phyloP scores from a whole-genome alignment of 2,888 invertebrate species.

The Monochamus alternatus region DNA sequence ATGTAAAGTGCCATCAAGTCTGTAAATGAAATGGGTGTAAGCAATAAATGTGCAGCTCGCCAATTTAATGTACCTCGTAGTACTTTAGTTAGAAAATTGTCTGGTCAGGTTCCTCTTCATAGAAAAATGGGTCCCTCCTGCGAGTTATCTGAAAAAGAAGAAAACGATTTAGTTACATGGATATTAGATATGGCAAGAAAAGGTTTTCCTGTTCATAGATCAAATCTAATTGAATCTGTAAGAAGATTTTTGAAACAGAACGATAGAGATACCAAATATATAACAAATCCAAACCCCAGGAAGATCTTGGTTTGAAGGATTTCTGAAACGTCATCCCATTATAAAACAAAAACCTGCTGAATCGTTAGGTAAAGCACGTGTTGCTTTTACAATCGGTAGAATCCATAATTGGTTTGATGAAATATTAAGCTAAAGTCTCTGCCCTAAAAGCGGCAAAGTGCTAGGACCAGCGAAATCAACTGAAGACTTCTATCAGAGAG shows the following conservation, averaged over 20 bases:
- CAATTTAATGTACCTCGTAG: constrained; percentile 18
- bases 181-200: not conserved
- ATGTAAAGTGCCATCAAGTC: not conserved
- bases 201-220: not conserved
- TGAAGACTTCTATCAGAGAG: not conserved
- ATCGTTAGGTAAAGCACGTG: constrained; percentile 42
- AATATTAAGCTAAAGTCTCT: not conserved
- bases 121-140: not conserved
- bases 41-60: constrained; percentile 17
- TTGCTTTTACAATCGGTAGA: constrained; percentile 41
- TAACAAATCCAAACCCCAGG: not conserved
- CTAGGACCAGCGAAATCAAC: not conserved
- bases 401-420: constrained; percentile 27
- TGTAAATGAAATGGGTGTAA: constrained; percentile 11
- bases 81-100: constrained; percentile 19
- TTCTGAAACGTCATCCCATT: not conserved
- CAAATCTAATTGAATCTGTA: not conserved
- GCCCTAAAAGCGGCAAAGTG: constrained; percentile 19
- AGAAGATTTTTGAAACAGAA: not conserved
- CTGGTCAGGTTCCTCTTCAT: not conserved
- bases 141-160: constrained; percentile 6
- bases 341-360: constrained; percentile 37
- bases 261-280: not conserved
- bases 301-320: constrained; percentile 1
- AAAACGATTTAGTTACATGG: not conserved